Evolutionary conservation across 2,113 vertebrate genomes (phyloP), one percentile per base, ranked within the genome.

Genomic region (Chaenogobius annularis): DNA sequence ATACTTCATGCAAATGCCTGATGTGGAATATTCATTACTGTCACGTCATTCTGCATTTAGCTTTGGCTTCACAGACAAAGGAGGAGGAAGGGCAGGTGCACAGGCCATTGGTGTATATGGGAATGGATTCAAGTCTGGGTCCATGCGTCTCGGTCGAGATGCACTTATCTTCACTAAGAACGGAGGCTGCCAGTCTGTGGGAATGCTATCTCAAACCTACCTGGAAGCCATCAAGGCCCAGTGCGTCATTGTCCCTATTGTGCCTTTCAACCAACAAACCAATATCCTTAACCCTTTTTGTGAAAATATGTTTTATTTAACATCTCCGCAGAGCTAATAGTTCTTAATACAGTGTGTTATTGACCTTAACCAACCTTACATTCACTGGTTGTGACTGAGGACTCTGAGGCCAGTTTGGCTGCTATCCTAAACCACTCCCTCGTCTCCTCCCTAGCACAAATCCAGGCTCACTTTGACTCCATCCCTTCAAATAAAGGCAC

Each of bases 131-230:
- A 95, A 95, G 84, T 94, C 93, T 0, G 94, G 94, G 58, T 95
- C 94, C 66, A 95, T 94, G 94, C 86, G 91, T 0, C 87, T 95
- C 64, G 94, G 95, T 63, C 94, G 94, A 8, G 95, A 95, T 0
- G 93, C 91, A 17, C 87, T 95, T 54, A 93, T 95, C 89, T 95
- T 95, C 85, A 95, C 93, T 72, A 96, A 95, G 90, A 94, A 94
- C 1, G 94, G 94, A 0, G 88, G 90, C 74, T 93, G 92, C 75
- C 91, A 94, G 79, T 90, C 91, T 0, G 84, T 95, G 64, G 94
- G 93, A 17, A 90, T 95, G 82, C 83, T 95, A 6, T 96, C 95
- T 54, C 93, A 96, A 88, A 93, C 87, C 64, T 95, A 93, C 81
- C 87, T 94, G 87, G 88, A 94, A 71, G 83, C 74, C 64, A 90